phyloP scores from a whole-genome alignment of 2,797 vertebrate genomes.

The Pteropus rufus region DNA sequence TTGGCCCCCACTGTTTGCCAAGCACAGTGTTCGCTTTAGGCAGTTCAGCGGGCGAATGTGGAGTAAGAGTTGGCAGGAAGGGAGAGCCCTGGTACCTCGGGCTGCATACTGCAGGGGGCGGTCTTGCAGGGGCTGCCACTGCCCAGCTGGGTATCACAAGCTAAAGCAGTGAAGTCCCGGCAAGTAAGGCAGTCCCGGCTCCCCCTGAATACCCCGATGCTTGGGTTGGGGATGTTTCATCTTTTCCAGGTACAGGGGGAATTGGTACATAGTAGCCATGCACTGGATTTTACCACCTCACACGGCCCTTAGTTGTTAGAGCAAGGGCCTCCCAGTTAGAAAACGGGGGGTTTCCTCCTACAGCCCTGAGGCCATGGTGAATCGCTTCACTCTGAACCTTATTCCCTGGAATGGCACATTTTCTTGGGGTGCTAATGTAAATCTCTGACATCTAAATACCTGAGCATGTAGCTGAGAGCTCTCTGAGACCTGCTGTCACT shows the following conservation, averaged over 20 bases:
- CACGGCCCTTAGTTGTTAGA: background rate
- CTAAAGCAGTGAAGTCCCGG: background rate
- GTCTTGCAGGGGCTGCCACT: background rate
- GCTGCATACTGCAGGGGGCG: accelerated
- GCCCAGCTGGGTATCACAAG: background rate
- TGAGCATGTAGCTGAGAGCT: background rate
- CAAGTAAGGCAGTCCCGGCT: background rate
- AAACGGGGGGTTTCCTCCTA: background rate
- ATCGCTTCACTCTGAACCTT: background rate
- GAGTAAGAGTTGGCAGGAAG: background rate
- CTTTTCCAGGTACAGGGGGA: background rate
- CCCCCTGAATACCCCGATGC: background rate
- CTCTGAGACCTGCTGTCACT: background rate
- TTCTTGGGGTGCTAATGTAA: background rate
- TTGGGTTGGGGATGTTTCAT: background rate
- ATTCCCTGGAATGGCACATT: background rate
- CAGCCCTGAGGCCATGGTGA: background rate
- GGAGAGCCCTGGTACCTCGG: background rate
- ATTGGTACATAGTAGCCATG: background rate
- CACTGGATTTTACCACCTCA: background rate
- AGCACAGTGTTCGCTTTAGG: background rate
- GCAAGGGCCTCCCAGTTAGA: background rate
- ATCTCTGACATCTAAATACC: too few species aligned
- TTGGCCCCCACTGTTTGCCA: background rate
- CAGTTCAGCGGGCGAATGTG: background rate